These are phyloP conservation scores for Selenia dentaria DNA, from an alignment of 2,888 invertebrate species.

Conservation along the genomic window DNA sequence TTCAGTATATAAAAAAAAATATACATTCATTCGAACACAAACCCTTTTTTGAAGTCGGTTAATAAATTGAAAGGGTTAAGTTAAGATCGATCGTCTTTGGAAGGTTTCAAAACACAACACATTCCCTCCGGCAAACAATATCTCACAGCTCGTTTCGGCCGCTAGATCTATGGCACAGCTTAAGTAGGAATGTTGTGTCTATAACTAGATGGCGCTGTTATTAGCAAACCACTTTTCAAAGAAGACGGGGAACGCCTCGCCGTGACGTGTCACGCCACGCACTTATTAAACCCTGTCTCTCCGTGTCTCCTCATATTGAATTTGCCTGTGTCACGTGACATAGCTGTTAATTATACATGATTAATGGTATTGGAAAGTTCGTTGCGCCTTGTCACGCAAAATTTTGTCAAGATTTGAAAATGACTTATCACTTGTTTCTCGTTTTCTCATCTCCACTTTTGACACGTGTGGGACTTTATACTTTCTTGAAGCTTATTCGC, in stretches of 20 bases:
- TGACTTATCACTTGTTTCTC: not conserved
- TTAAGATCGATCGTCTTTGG: too few relatives aligned
- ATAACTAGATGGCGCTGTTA: slow-evolving; percentile 29
- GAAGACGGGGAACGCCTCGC: slow-evolving; percentile 9
- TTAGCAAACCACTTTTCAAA: slow-evolving; percentile 21
- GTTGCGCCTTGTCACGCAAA: slow-evolving; percentile 6
- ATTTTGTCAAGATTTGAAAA: slow-evolving; percentile 1
- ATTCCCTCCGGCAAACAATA: too few relatives aligned
- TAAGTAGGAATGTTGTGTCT: too few relatives aligned
- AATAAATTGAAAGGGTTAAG: too few relatives aligned
- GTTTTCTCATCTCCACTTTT: not conserved
- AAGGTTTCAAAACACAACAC: too few relatives aligned
- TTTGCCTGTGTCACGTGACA: slow-evolving; percentile 25
- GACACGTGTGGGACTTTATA: not conserved
- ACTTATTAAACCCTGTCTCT: slow-evolving; percentile 34
- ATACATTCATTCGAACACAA: too few relatives aligned
- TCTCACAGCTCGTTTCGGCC: slow-evolving; percentile 26
- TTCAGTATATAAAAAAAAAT: too few relatives aligned
- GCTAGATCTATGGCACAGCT: too few relatives aligned
- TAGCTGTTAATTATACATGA: slow-evolving; percentile 30
- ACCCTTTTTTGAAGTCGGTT: too few relatives aligned
- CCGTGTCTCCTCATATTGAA: slow-evolving; percentile 28
- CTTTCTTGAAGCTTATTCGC: not conserved
- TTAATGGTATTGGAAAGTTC: slow-evolving; percentile 25
- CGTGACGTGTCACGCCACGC: slow-evolving; percentile 16